These are phyloP conservation scores for Propsilocerus akamusi DNA, from an alignment of 1,140 invertebrate genomes.

Conservation along the genomic window DNA sequence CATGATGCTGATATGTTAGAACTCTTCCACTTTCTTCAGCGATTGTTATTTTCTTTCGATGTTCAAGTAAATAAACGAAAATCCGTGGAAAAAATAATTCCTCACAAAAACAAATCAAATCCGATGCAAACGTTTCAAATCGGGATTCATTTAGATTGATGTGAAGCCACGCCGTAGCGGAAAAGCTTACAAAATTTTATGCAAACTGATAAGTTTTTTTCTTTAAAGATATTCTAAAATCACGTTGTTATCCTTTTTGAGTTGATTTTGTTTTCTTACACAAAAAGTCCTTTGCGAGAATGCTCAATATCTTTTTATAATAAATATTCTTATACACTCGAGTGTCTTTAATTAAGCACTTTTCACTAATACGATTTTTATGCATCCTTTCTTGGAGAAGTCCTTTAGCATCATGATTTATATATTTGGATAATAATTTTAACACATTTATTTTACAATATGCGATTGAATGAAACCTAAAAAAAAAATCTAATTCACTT, in stretches of 20 bases:
- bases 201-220: no score
- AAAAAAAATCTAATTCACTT: no score
- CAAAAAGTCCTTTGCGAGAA: background rate
- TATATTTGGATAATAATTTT: background rate
- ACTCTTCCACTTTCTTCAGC: background rate
- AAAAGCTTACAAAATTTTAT: background rate
- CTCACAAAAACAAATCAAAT: background rate
- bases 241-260: background rate
- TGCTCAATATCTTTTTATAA: background rate
- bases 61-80: conserved; percentile 5
- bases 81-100: conserved; percentile 8
- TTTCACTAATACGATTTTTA: no score
- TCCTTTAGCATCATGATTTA: background rate
- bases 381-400: background rate
- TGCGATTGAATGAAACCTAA: background rate
- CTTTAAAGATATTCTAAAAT: background rate
- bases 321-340: background rate
- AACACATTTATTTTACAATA: background rate
- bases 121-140: conserved; percentile 11
- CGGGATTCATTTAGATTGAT: background rate
- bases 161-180: background rate
- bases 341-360: background rate
- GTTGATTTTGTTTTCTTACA: background rate
- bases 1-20: conserved; percentile 32
- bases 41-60: background rate